Conservation (phyloP, 2,113 vertebrate species). For the Marmota monax region DNA sequence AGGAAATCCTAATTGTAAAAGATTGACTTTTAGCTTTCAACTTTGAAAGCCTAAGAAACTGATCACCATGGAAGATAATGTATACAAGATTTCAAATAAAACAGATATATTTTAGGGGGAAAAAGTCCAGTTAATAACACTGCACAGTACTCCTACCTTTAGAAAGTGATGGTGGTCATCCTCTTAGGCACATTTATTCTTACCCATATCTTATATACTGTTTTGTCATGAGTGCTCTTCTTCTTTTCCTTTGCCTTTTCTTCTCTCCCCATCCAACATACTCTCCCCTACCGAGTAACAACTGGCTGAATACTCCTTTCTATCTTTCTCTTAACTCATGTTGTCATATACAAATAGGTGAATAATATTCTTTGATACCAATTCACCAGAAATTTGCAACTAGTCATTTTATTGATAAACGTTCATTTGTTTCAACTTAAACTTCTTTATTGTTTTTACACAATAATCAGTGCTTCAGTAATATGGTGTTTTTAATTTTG, state of each 20-base stretch:
- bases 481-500: neutral
- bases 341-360: neutral
- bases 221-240: neutral
- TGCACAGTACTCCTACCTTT: neutral
- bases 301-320: neutral
- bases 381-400: neutral
- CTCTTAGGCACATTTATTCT: neutral
- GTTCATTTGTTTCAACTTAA: conserved; percentile 45
- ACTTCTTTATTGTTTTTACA: neutral
- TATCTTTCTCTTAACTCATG: neutral
- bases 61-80: neutral
- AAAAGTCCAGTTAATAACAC: neutral
- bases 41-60: neutral
- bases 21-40: neutral
- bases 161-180: neutral
- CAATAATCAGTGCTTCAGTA: neutral
- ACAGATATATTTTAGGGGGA: neutral
- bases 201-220: neutral
- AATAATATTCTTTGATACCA: neutral
- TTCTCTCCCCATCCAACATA: neutral
- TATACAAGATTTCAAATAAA: neutral
- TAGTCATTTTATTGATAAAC: neutral
- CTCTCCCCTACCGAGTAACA: neutral
- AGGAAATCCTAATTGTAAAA: neutral
- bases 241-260: neutral